phyloP scores from a whole-genome alignment of 2,888 invertebrate species.

The Melanotus villosus region DNA sequence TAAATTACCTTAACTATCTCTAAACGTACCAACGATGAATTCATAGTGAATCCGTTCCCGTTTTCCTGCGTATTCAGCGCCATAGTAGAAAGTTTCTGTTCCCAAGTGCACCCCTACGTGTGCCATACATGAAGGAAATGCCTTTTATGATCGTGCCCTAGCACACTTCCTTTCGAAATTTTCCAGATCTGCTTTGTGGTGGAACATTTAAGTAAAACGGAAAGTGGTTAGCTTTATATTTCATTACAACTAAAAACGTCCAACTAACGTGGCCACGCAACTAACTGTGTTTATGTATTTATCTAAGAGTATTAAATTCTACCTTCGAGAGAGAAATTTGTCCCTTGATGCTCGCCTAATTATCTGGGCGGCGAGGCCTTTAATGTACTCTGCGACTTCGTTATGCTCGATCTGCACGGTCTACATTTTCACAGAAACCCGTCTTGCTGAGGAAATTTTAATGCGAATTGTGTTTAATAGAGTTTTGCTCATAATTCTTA shows the following conservation, averaged over 20 bases:
- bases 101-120: constrained; percentile 29
- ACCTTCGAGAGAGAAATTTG: constrained; percentile 13
- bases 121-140: constrained; percentile 11
- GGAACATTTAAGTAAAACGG: constrained; percentile 1
- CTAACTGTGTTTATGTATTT: constrained; percentile 21
- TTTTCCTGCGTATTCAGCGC: constrained; percentile 24
- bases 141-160: constrained; percentile 21
- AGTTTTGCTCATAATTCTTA: background rate
- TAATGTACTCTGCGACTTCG: constrained; percentile 20
- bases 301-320: constrained; percentile 25
- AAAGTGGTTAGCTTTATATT: background rate
- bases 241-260: background rate
- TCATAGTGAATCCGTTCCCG: background rate
- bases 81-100: constrained; percentile 31
- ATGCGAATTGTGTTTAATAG: background rate
- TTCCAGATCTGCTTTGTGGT: constrained; percentile 9
- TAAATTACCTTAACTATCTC: constrained; percentile 12
- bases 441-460: constrained; percentile 1
- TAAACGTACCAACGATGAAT: constrained; percentile 9
- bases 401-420: constrained; percentile 6
- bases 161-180: constrained; percentile 24
- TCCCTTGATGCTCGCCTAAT: constrained; percentile 19
- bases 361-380: constrained; percentile 17
- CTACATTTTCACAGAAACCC: background rate
- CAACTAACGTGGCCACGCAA: constrained; percentile 1